Conservation (phyloP, 2,113 vertebrate species). For the Dicrurus megarhynchus region DNA sequence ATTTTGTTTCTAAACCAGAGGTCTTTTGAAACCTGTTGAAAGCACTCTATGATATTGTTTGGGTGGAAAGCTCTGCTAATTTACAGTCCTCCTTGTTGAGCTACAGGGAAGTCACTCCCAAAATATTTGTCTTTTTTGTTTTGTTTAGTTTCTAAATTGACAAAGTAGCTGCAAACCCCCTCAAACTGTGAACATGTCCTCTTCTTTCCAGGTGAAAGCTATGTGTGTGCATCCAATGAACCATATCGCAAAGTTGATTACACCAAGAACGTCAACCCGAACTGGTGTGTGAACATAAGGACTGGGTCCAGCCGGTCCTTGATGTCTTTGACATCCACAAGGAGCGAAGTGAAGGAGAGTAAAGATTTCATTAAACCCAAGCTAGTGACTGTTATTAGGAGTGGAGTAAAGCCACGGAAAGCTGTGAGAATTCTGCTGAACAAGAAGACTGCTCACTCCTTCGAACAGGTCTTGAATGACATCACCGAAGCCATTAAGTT, state of each 20-base stretch:
- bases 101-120: not conserved
- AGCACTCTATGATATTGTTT: not conserved
- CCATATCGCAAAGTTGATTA: constrained; percentile 92
- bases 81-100: not conserved
- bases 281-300: constrained; percentile 94
- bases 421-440: constrained; percentile 95
- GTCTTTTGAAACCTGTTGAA: not conserved
- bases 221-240: constrained; percentile 96
- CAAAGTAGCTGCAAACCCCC: not conserved
- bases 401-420: constrained; percentile 94
- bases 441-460: constrained; percentile 98
- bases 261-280: constrained; percentile 93
- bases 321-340: constrained; percentile 75
- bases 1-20: not conserved
- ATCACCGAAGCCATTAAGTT: constrained; percentile 98
- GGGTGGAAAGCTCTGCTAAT: not conserved
- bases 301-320: constrained; percentile 80
- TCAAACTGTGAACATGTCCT: not conserved
- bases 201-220: constrained; percentile 87
- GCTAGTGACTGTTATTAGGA: constrained; percentile 94
- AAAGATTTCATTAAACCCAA: constrained; percentile 98
- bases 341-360: constrained; percentile 82
- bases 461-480: constrained; percentile 95
- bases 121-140: not conserved
- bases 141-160: not conserved